Percentiles rank a stretch among this genome's conserved stretches.
These are phyloP conservation scores for Mercenaria mercenaria DNA, from an alignment of 1,140 invertebrate species.

Conservation along the genomic window DNA sequence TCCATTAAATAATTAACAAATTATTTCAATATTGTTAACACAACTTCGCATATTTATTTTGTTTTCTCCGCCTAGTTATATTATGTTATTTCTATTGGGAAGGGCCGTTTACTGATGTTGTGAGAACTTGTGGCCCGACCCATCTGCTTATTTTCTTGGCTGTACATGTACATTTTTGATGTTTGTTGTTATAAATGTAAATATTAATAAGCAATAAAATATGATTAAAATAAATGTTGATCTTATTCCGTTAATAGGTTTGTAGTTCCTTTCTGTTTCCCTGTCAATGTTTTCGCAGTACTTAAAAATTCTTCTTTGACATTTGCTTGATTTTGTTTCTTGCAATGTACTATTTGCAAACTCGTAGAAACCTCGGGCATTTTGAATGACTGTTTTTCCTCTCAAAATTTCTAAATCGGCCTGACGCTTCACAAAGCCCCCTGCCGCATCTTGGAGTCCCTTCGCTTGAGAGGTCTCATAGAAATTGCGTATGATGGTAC, in stretches of 20 bases:
- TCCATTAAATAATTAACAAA: too few species aligned
- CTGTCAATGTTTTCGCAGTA: slow-evolving; percentile 1
- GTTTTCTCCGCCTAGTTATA: too few species aligned
- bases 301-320: neutral
- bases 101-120: too few species aligned
- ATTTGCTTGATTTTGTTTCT: slow-evolving; percentile 8
- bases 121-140: too few species aligned
- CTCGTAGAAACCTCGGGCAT: slow-evolving; percentile 14
- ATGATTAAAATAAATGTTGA: too few species aligned
- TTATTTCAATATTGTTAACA: too few species aligned
- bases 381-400: slow-evolving; percentile 30
- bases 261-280: neutral
- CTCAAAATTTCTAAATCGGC: slow-evolving; percentile 37
- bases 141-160: too few species aligned
- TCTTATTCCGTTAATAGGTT: neutral
- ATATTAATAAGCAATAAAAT: too few species aligned
- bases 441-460: slow-evolving; percentile 61
- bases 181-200: too few species aligned
- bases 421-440: slow-evolving; percentile 34
- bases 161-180: too few species aligned
- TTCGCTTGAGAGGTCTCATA: slow-evolving; percentile 54
- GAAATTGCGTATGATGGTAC: slow-evolving; percentile 24
- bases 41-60: too few species aligned
- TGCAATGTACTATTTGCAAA: neutral
- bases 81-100: too few species aligned